Base-by-base conservation (phyloP, 1,140 invertebrate genomes). In the Trichoplusia ni region DNA sequence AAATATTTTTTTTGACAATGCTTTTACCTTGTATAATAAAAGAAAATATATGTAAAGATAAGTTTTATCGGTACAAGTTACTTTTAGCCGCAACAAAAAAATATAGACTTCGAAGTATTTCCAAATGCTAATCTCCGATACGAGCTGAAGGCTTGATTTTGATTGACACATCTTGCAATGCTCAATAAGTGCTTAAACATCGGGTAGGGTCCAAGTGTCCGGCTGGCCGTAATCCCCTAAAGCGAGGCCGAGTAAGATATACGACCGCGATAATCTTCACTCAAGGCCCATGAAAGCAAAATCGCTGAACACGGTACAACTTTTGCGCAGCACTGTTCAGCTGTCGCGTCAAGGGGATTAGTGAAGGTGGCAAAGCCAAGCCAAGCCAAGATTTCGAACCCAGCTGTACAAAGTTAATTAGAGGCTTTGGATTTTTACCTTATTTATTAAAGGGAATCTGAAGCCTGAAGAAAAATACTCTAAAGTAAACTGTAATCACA, bases 191-290 rank as follows among this genome's bases (percentile, higher is more conserved):
- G 51, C 66, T 68, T 37, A 27, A 63, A 33, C 21, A 58, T 49
- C 23, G 31, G 35, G 49, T 59, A 49, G 54, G 35, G 53, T 11
- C 9, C 44, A 44, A 63, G 60, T 63, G 60, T 40, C 60, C 59
- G 40, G 13, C 56, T 31, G 51, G 42, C 13, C 44, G 60, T 63
- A 68, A 68, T 63, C 53, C 59, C 51, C 56, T 59, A 59, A 44
- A 54, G 53, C 66, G 42, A 63, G 60, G 44, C 51, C 59, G 44
- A 54, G 8, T 38, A 67, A 67, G 51, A 68, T 63, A 68, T 68
- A 68, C 53, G 53, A 56, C 54, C 66, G 53, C 54, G 66, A 59
- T 68, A 68, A 68, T 68, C 66, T 68, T 63, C 60, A 59, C 65
- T 67, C 51, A 56, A 62, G 59, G 65, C 31, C 27, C 42, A 47